A percentile compares a stretch with the other conserved stretches of the same genome.
phyloP scores from a whole-genome alignment of 2,797 vertebrate species.

The Melanotaenia pygmaea region DNA sequence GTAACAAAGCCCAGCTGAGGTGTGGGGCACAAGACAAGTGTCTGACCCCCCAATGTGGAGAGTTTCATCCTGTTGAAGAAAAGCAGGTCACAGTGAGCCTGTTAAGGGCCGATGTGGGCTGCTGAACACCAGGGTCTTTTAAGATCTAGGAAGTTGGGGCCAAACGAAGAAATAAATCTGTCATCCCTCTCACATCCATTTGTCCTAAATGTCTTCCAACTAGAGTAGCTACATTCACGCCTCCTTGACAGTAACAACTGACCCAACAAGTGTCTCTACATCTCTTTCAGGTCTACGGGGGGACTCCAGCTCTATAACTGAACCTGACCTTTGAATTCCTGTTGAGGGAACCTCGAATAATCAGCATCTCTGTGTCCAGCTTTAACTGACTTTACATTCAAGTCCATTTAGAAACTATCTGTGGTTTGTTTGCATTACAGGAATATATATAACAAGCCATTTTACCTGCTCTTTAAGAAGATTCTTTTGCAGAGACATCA shows the following conservation, averaged over 20 bases:
- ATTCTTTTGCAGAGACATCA: too few species aligned
- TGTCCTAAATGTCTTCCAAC: conserved; percentile 35
- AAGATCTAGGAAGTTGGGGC: conserved; percentile 35
- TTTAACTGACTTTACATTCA: not conserved
- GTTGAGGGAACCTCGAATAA: not conserved
- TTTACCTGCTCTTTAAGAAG: not conserved
- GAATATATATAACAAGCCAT: not conserved
- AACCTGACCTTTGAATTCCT: conserved; percentile 35
- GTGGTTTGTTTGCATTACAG: not conserved
- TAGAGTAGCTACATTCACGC: conserved; percentile 40
- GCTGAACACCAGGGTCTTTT: conserved; percentile 4
- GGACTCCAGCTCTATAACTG: not conserved
- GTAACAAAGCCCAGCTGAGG: conserved; percentile 34
- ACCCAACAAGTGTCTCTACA: conserved; percentile 26
- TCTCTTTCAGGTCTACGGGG: not conserved
- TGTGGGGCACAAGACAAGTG: conserved; percentile 42
- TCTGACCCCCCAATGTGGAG: conserved; percentile 26
- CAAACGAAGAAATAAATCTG: conserved; percentile 55
- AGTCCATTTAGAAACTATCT: too few species aligned
- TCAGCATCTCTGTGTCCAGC: not conserved
- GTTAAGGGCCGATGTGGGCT: not conserved
- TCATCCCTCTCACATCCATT: conserved; percentile 42
- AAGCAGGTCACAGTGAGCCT: conserved; percentile 25
- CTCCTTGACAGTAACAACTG: conserved; percentile 29
- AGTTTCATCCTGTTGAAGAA: conserved; percentile 6